These are phyloP conservation scores for Denticeps clupeoides DNA, from an alignment of 2,797 vertebrate species.

Conservation along the genomic window DNA sequence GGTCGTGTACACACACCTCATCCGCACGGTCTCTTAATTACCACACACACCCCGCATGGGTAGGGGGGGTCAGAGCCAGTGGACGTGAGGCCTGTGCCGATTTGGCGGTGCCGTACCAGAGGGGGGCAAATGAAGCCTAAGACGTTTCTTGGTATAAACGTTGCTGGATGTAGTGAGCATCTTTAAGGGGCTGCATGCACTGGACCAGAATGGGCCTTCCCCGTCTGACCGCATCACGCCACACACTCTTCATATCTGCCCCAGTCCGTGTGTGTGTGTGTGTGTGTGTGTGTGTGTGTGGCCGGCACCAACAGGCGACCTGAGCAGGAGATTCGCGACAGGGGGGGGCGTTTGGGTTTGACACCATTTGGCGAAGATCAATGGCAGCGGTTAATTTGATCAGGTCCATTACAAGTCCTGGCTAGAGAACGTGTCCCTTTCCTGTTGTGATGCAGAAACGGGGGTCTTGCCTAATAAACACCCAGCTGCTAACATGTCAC, in stretches of 20 bases:
- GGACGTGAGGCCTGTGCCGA: no score
- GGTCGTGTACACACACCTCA: conserved; percentile 8
- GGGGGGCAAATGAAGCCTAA: conserved; percentile 53
- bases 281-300: no score
- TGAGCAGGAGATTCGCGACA: no score
- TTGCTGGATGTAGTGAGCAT: no score
- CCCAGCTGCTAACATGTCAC: no score
- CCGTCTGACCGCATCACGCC: conserved; percentile 32
- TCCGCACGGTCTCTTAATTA: conserved; percentile 33
- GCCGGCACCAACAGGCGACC: no score
- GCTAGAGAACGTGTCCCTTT: conserved; percentile 14
- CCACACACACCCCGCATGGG: conserved; percentile 34
- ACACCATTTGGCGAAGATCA: conserved; percentile 39
- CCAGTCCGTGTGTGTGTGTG: no score
- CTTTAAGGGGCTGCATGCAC: no score
- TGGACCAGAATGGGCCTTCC: conserved; percentile 69
- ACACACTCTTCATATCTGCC: neutral
- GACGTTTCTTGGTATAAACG: conserved; percentile 60
- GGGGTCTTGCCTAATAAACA: no score
- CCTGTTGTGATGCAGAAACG: conserved; percentile 33
- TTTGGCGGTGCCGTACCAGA: no score
- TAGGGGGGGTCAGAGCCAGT: conserved; percentile 43
- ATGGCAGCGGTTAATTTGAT: conserved; percentile 46
- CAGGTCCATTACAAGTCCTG: conserved; percentile 33
- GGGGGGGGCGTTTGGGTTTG: no score